These are phyloP conservation scores for Pachliopta kotzebuea DNA, from an alignment of 2,888 invertebrate genomes.

Conservation along the genomic window DNA sequence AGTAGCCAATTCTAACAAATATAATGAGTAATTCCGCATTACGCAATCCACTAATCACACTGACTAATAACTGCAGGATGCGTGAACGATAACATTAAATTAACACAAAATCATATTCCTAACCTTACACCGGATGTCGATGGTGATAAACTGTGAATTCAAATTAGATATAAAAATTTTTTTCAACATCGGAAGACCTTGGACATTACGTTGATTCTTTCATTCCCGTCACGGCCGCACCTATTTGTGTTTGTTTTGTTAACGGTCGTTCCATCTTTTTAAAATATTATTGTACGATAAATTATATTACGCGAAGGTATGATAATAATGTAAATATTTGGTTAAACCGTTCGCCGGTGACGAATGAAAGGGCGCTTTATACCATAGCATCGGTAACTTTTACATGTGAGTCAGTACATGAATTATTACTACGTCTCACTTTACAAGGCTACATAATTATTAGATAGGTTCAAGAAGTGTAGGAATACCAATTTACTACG, in stretches of 20 bases:
- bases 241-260: constrained; percentile 56
- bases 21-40: constrained; percentile 36
- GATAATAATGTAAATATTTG: constrained; percentile 57
- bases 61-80: constrained; percentile 66
- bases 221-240: constrained; percentile 40
- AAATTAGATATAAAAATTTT: constrained; percentile 40
- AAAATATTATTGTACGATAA: constrained; percentile 56
- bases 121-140: constrained; percentile 47
- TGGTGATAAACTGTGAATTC: constrained; percentile 45
- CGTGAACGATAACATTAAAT: constrained; percentile 48
- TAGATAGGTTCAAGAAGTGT: neutral
- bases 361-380: constrained; percentile 26
- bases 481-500: neutral
- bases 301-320: constrained; percentile 49
- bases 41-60: constrained; percentile 38
- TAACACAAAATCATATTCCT: constrained; percentile 44
- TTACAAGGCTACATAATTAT: neutral
- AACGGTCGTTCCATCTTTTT: constrained; percentile 59
- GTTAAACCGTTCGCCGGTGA: constrained; percentile 27
- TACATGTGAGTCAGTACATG: neutral
- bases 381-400: neutral
- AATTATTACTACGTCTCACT: neutral
- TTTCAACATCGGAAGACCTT: constrained; percentile 30
- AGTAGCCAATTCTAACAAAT: constrained; percentile 34
- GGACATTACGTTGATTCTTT: constrained; percentile 25